These are phyloP conservation scores for Drosophila murphyi DNA, from an alignment of 1,140 invertebrate species.

Conservation along the genomic window DNA sequence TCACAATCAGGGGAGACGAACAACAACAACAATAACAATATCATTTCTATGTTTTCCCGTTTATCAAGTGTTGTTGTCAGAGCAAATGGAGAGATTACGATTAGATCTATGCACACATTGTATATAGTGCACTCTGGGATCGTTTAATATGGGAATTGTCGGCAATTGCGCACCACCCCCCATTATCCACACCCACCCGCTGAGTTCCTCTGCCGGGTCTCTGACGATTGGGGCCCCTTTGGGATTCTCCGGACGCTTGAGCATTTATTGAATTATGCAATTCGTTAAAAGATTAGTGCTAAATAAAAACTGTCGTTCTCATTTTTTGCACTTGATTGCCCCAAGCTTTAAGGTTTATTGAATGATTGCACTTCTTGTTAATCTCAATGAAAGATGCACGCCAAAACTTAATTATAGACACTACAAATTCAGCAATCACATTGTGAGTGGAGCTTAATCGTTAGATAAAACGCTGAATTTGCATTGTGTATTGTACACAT, in stretches of 20 bases:
- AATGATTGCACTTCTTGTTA: conserved; percentile 66
- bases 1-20: conserved; percentile 7
- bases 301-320: conserved; percentile 42
- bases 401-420: neutral
- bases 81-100: conserved; percentile 23
- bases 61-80: conserved; percentile 10
- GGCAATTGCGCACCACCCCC: conserved; percentile 51
- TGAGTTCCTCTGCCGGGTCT: neutral
- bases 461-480: no score
- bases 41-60: conserved; percentile 13
- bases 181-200: neutral
- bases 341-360: conserved; percentile 58
- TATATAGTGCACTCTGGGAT: conserved; percentile 17
- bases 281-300: conserved; percentile 74
- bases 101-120: conserved; percentile 11
- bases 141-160: conserved; percentile 63
- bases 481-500: no score
- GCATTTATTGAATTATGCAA: conserved; percentile 80
- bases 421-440: neutral
- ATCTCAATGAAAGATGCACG: conserved; percentile 22
- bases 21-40: conserved; percentile 31
- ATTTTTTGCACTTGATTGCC: conserved; percentile 35
- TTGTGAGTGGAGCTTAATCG: no score
- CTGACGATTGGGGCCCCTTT: neutral
- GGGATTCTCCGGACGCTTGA: conserved; percentile 12